Evolutionary conservation across 2,797 vertebrate species (phyloP), one percentile per base, ranked within the genome.

Genomic region (Enteromius viviparus): DNA sequence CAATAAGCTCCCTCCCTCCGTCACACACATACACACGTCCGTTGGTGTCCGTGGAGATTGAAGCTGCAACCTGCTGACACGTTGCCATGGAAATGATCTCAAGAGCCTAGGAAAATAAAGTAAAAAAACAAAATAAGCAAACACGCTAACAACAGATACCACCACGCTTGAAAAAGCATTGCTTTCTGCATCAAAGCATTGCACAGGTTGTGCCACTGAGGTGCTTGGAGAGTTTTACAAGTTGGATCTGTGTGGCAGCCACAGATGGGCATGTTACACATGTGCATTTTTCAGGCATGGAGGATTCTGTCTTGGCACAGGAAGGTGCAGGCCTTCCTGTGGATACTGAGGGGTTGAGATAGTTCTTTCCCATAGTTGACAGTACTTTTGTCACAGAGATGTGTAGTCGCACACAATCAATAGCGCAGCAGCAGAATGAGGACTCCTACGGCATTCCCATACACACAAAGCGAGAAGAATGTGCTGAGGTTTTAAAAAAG

Each of bases 81-180:
- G 72, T 86, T 86, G 68, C 62, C 65, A 86, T 74, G 75, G 80
- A 78, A 80, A 85, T 71, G n/a, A 78, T 80, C 58, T 72, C 40
- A 65, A 70, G 42, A 26, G 47, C 53, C 40, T 15, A 1, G n/a
- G 21, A 69, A 60, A 55, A 78, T 21, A 79, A 80, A 14, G 37
- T 47, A 23, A 78, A 26, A 58, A 78, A 82, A 66, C 58, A n/a
- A 70, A n/a, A 62, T 34, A 55, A 60, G 10, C 47, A 81, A 81
- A 81, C 29, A 51, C 21, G 7, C 42, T 8, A 75, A 62, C 42
- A 72, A 23, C 12, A 49, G 26, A 62, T 34, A 65, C 19, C 11
- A 21, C 4, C 1, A 11, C 2, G 11, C 42, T 65, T 65, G 76
- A 65, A 78, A 78, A 58, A 65, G 10, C 42, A 78, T 65, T 49